phyloP scores from a whole-genome alignment of 2,888 invertebrate species.

The Nemotelus pantherinus region DNA sequence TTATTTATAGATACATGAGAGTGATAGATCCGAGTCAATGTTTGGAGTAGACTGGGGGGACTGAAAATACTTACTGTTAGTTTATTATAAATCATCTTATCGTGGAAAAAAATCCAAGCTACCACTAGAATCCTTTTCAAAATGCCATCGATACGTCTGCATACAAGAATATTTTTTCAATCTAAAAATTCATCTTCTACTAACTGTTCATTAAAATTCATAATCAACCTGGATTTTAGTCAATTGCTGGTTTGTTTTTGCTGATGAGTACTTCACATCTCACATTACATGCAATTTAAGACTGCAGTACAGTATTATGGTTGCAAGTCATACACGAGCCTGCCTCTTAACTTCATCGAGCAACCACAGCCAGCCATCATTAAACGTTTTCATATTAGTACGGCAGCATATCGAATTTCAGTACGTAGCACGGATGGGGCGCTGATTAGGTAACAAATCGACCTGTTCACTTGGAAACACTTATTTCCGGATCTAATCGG shows the following conservation, averaged over 20 bases:
- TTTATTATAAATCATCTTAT: too few species aligned
- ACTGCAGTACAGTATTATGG: background rate
- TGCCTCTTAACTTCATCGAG: background rate
- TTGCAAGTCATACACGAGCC: conserved; percentile 6
- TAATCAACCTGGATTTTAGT: background rate
- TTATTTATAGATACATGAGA: too few species aligned
- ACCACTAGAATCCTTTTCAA: too few species aligned
- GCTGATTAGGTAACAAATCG: conserved; percentile 23
- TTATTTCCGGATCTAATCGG: conserved; percentile 20
- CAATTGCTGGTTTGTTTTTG: conserved; percentile 5
- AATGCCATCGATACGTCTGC: too few species aligned
- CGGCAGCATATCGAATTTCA: conserved; percentile 21
- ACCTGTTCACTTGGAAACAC: conserved; percentile 20
- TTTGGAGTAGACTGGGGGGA: too few species aligned
- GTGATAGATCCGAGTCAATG: too few species aligned
- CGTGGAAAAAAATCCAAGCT: too few species aligned
- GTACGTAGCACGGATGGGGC: background rate
- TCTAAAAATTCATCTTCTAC: background rate
- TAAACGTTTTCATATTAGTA: conserved; percentile 6
- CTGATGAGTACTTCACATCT: background rate
- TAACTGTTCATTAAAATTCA: background rate
- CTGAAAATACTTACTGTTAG: too few species aligned
- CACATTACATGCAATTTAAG: background rate
- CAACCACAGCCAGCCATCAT: conserved; percentile 15
- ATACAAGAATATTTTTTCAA: too few species aligned